Conservation (phyloP, 2,888 invertebrate genomes). For the Cantharis nigra region DNA sequence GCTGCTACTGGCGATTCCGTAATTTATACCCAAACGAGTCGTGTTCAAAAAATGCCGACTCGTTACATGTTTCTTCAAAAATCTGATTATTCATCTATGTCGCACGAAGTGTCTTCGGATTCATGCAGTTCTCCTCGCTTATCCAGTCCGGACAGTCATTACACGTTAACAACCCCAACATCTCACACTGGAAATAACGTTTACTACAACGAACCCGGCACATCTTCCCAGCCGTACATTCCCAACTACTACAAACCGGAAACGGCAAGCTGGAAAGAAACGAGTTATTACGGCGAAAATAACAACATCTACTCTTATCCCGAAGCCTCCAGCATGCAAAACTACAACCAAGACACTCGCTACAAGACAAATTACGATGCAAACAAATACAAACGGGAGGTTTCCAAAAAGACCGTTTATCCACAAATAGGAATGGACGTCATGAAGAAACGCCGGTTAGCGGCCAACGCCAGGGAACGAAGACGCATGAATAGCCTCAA, state of each 20-base stretch:
- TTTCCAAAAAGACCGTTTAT: conserved; percentile 18
- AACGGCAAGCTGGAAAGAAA: conserved; percentile 37
- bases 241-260: conserved; percentile 49
- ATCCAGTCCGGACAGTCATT: conserved; percentile 51
- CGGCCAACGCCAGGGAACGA: conserved; percentile 76
- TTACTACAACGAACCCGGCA: conserved; percentile 44
- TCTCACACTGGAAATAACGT: conserved; percentile 43
- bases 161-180: conserved; percentile 46
- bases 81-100: conserved; percentile 37
- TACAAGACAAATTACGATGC: conserved; percentile 38
- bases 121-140: conserved; percentile 50
- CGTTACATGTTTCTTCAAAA: conserved; percentile 44
- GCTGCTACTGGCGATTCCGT: conserved; percentile 15
- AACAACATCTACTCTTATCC: conserved; percentile 47
- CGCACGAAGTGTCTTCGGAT: conserved; percentile 50
- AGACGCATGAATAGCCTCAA: conserved; percentile 75
- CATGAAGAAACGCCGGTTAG: conserved; percentile 65
- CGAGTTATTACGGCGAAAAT: conserved; percentile 49
- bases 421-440: conserved; percentile 49
- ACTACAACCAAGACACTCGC: conserved; percentile 39
- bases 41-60: conserved; percentile 29
- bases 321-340: conserved; percentile 31
- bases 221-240: conserved; percentile 53
- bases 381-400: conserved; percentile 31
- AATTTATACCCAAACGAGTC: conserved; percentile 13